These are phyloP conservation scores for Paralichthys olivaceus DNA, from an alignment of 2,113 vertebrate genomes.

Conservation along the genomic window DNA sequence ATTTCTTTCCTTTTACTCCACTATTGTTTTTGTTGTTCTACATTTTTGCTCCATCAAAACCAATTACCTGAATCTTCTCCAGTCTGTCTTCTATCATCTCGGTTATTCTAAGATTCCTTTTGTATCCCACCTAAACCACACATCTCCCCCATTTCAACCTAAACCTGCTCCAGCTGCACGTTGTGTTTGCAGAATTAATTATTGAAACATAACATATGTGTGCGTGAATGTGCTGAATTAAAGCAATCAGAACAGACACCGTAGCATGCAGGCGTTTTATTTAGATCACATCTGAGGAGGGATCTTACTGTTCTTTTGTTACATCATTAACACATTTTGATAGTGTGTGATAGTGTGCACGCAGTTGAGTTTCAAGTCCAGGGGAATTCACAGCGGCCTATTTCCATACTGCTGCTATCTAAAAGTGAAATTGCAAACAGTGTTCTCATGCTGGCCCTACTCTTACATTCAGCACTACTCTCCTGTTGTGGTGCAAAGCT, in stretches of 20 bases:
- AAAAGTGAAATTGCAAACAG: conserved; percentile 62
- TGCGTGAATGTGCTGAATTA: no score
- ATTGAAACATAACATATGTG: neutral
- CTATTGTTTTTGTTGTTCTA: neutral
- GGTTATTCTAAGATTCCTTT: neutral
- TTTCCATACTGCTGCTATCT: conserved; percentile 64
- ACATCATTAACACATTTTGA: neutral
- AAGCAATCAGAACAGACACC: no score
- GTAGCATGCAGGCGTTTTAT: neutral
- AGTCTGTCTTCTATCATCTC: neutral
- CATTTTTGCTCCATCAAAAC: neutral
- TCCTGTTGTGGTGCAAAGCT: conserved; percentile 34
- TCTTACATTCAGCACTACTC: conserved; percentile 17
- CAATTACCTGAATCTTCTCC: neutral
- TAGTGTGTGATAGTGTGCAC: neutral
- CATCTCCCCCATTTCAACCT: neutral
- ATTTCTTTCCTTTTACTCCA: neutral
- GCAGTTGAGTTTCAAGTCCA: conserved; percentile 49
- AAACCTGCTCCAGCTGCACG: neutral
- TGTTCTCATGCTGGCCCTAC: conserved; percentile 22
- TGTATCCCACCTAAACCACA: neutral
- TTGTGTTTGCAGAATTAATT: neutral
- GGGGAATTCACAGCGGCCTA: conserved; percentile 74
- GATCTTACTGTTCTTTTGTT: conserved; percentile 32
- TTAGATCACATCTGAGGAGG: conserved; percentile 6